Conservation (phyloP, 2,797 vertebrate genomes). For the Rhinatrema bivittatum region DNA sequence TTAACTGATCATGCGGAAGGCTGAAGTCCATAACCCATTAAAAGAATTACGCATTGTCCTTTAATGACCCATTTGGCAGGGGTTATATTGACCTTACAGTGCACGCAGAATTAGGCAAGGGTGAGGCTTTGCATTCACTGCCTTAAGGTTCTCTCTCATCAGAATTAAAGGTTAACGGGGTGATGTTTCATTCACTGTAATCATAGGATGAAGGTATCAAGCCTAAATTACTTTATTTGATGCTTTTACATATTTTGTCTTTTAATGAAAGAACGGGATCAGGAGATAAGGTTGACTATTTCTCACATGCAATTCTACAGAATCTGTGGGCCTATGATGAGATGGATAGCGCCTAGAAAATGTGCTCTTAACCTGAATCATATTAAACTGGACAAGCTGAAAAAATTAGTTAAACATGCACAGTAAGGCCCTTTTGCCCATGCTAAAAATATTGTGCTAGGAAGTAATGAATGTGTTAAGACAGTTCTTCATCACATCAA, state of each 20-base stretch:
- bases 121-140: slow-evolving; percentile 14
- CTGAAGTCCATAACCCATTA: slow-evolving; percentile 8
- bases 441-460: no score
- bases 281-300: slow-evolving; percentile 2
- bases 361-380: no score
- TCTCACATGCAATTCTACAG: no score
- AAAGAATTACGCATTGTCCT: slow-evolving; percentile 19
- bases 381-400: no score
- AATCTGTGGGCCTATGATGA: no score
- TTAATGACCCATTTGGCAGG: slow-evolving; percentile 13
- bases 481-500: no score
- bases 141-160: slow-evolving; percentile 8
- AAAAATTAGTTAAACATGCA: no score
- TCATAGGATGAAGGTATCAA: background rate
- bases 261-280: slow-evolving; percentile 24
- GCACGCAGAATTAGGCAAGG: slow-evolving; percentile 2
- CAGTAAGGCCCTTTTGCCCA: no score
- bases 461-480: no score
- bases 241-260: slow-evolving; percentile 14
- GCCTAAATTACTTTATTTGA: slow-evolving; percentile 15
- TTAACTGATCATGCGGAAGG: background rate
- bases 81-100: slow-evolving; percentile 4
- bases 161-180: slow-evolving; percentile 25
- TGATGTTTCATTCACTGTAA: slow-evolving; percentile 19
- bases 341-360: no score